These are phyloP conservation scores for Drosophila nigricruria DNA, from an alignment of 2,888 invertebrate species.

Conservation along the genomic window DNA sequence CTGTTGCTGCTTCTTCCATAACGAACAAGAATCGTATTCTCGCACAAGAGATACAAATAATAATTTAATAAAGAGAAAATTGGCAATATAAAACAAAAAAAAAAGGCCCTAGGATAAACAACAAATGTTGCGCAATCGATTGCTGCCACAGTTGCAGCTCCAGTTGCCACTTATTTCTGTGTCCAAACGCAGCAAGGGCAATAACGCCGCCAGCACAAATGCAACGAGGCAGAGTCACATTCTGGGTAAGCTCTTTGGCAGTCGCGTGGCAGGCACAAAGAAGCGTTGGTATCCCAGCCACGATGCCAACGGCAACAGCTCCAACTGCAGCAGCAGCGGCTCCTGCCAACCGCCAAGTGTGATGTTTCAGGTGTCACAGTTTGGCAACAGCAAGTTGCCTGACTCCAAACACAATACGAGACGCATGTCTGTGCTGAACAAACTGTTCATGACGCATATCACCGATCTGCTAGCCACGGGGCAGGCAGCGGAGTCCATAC, in stretches of 20 bases:
- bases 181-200: constrained; percentile 28
- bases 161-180: not conserved
- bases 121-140: constrained; percentile 52
- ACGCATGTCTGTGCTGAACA: constrained; percentile 90
- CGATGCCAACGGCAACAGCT: constrained; percentile 15
- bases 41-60: not conserved
- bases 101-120: not conserved
- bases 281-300: constrained; percentile 81
- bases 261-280: constrained; percentile 79
- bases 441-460: constrained; percentile 92
- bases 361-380: constrained; percentile 60
- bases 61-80: not conserved
- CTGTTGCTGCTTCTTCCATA: too few species aligned
- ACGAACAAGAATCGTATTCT: not conserved
- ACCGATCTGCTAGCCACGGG: constrained; percentile 92
- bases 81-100: constrained; percentile 7
- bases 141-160: constrained; percentile 19
- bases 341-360: constrained; percentile 36
- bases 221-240: constrained; percentile 76
- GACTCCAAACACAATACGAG: constrained; percentile 86
- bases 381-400: constrained; percentile 49
- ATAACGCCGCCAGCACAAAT: constrained; percentile 20
- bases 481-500: constrained; percentile 87
- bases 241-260: constrained; percentile 82
- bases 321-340: constrained; percentile 5